phyloP scores from a whole-genome alignment of 2,797 vertebrate species.

The Manis crassicaudata region DNA sequence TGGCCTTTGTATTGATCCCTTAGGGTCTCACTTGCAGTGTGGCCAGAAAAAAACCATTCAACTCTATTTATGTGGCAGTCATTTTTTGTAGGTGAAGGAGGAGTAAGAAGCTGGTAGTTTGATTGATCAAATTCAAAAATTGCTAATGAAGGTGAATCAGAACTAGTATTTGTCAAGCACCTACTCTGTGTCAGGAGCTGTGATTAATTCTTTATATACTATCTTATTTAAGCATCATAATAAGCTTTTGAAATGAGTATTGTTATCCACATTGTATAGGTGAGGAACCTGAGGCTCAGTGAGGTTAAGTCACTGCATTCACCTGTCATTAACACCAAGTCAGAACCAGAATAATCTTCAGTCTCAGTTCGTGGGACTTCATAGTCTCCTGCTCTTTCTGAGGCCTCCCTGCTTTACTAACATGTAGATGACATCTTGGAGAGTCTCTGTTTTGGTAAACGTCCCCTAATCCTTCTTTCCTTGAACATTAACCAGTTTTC shows the following conservation, averaged over 20 bases:
- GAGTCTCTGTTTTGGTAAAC: neutral
- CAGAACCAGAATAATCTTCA: neutral
- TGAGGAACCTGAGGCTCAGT: neutral
- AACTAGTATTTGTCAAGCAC: neutral
- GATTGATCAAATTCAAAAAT: neutral
- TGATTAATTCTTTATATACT: neutral
- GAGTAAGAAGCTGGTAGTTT: neutral
- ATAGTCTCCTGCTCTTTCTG: neutral
- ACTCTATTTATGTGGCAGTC: neutral
- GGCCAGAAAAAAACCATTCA: neutral
- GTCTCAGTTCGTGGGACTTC: neutral
- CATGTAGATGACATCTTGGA: neutral
- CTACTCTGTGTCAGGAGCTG: neutral
- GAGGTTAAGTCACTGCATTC: neutral
- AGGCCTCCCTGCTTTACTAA: neutral
- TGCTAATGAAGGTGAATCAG: neutral
- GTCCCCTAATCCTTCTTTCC: neutral
- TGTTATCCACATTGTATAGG: neutral
- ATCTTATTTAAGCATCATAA: neutral
- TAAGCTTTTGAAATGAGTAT: constrained; percentile 15
- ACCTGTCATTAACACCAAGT: neutral
- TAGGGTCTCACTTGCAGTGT: neutral
- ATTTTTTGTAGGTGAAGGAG: neutral
- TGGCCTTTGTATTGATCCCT: neutral
- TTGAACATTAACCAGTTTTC: constrained; percentile 1